Base-by-base conservation (phyloP, 2,797 vertebrate species). In the Thripadectes ignobilis region DNA sequence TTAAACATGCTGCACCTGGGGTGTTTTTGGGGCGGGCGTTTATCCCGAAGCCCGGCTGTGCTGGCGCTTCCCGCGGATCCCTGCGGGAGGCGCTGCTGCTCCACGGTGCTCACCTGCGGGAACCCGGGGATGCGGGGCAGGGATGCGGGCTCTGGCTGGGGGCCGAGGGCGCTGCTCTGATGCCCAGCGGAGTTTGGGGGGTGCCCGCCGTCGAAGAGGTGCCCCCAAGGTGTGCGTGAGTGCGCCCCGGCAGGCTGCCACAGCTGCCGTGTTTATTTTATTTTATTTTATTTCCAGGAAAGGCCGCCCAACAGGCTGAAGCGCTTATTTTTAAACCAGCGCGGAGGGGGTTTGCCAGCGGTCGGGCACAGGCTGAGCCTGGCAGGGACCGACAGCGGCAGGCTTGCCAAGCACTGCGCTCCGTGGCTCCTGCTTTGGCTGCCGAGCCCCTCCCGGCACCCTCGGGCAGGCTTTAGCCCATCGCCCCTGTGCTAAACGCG, bases 21-120 rank as follows among this genome's bases (percentile, higher is more conserved):
- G 11, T 2, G 3, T 1, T 10, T 21, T 3, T 4, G 7, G 13
- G 12, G 11, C 2, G 12, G 7, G 23, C 16, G 3, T 4, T 7
- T 20, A 21, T 66, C 38, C 52, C 45, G 20, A 45, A 22, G 45
- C 45, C 45, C 10, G 45, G 39, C 39, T 6, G 10, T 45, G 61
- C 61, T 14, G 8, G 29, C 9, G 3, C n/a, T 15, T 46, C 52
- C 61, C 48, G 21, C 19, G 7, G 36, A 0, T n/a, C 6, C 92
- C 92, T 62, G 48, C 85, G 90, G 94, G 74, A 21, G 92, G 17
- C 69, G 8, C 85, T 89, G 6, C 69, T 14, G 93, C 93, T 88
- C 92, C 92, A 59, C 63, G 34, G 80, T 54, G 9, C 48, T 73
- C 67, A 36, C 38, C 92, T 62, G 59, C 27, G 17, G 55, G 26